phyloP scores from a whole-genome alignment of 2,113 vertebrate genomes.

The Cnemophilus loriae region DNA sequence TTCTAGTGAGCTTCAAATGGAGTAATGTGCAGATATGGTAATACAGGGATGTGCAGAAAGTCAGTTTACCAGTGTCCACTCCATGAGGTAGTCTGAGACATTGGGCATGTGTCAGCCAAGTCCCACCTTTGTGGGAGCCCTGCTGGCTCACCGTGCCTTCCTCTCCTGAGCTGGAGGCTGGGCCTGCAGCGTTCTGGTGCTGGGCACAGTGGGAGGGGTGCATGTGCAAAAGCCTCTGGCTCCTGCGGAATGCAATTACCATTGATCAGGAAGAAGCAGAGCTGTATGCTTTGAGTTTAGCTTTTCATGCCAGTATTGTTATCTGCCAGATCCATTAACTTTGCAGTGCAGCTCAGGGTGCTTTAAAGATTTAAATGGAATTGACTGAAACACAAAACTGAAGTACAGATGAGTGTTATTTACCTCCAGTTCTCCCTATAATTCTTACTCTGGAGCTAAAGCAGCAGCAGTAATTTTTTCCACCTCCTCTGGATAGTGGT shows the following conservation, averaged over 20 bases:
- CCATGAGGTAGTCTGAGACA: not conserved
- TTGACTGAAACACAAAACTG: slow-evolving; percentile 2
- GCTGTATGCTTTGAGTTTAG: not conserved
- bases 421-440: not conserved
- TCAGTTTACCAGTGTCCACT: not conserved
- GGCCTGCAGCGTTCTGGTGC: rapidly evolving
- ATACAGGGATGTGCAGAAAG: not conserved
- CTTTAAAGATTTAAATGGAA: slow-evolving; percentile 18
- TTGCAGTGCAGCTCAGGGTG: not conserved
- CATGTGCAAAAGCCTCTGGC: rapidly evolving
- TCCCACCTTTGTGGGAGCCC: not conserved
- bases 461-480: not conserved
- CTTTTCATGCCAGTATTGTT: not conserved
- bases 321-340: not conserved
- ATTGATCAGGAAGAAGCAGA: not conserved
- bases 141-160: rapidly evolving
- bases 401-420: not conserved
- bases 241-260: not conserved
- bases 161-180: not conserved
- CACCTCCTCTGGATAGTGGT: not conserved
- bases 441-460: not conserved
- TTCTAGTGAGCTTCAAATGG: not conserved
- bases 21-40: not conserved
- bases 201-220: not conserved
- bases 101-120: not conserved